Evolutionary conservation across 2,888 invertebrate genomes (phyloP), one percentile per base, ranked within the genome.

Genomic region (Xestia ashworthii): DNA sequence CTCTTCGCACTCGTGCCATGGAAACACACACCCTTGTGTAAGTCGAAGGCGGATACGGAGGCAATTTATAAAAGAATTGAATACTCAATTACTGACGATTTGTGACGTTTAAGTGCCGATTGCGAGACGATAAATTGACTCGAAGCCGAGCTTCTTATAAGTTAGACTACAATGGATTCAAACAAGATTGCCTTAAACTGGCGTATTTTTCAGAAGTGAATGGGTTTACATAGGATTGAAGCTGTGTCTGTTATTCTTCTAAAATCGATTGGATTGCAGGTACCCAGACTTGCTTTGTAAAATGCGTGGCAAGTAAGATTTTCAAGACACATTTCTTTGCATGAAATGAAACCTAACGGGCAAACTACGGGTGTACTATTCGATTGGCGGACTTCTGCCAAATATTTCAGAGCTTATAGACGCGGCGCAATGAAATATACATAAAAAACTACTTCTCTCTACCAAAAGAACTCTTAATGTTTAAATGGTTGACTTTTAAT

Each of bases 51-150:
- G 83, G 89, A 90, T 90, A 87, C 90, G 85, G 74, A 90, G 89
- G 93, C 95, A 94, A 94, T 96, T 95, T 96, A 95, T 95, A 93
- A 95, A 93, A 95, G 95, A 95, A 93, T 91, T 94, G 95, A 94
- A 95, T 93, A 93, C 93, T 90, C 95, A 94, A 95, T 95, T 95
- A 94, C 93, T 89, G 91, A 90, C 93, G 93, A 92, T 90, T 91
- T 92, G 89, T 92, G 94, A 92, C 93, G 93, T 93, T 94, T 94
- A 95, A 94, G 93, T 94, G 93, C 91, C 94, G 93, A 94, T 93
- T 90, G 85, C 80, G 86, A 87, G 86, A 82, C 91, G 89, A 92
- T 91, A 90, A 92, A 93, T 92, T 89, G 87, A 66, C 80, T 85
- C 72, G 65, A 55, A 73, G 55, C 60, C 41, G 25, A 41, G 81